A percentile compares a stretch with the other conserved stretches of the same genome.
Evolutionary conservation across 2,797 vertebrate genomes (phyloP).

Genomic region (Enteromius argenteus): DNA sequence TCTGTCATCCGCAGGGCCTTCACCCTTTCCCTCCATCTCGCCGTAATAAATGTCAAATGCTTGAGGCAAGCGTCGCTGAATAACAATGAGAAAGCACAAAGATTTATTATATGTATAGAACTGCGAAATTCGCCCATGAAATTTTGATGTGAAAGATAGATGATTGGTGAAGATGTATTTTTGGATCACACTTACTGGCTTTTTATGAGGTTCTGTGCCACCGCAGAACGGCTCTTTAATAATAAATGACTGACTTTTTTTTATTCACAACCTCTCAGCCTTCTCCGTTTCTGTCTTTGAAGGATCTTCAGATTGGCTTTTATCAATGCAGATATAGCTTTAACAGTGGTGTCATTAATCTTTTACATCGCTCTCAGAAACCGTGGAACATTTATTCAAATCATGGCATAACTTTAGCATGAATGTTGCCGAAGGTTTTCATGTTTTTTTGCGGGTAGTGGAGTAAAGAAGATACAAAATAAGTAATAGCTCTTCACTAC

Average conservation of each 20-base stretch:
- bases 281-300: constrained; percentile 32
- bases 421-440: neutral
- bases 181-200: constrained; percentile 34
- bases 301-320: constrained; percentile 20
- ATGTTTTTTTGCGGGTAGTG: neutral
- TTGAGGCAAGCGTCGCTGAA: constrained; percentile 29
- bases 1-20: constrained; percentile 11
- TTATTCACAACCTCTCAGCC: constrained; percentile 19
- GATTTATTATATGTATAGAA: constrained; percentile 44
- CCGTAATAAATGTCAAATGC: constrained; percentile 42
- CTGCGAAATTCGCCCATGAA: constrained; percentile 29
- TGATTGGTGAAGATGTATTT: constrained; percentile 44
- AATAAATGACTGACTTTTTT: constrained; percentile 34
- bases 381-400: neutral
- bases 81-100: constrained; percentile 31
- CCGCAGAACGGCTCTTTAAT: constrained; percentile 29
- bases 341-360: constrained; percentile 22
- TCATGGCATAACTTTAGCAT: neutral
- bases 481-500: neutral
- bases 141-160: constrained; percentile 39
- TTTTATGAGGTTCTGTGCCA: constrained; percentile 46
- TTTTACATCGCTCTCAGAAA: constrained; percentile 9
- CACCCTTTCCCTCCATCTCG: constrained; percentile 18
- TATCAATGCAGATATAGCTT: constrained; percentile 24
- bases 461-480: neutral